Evolutionary conservation across 2,113 vertebrate species (phyloP).

Genomic region (Megaceryle torquata): DNA sequence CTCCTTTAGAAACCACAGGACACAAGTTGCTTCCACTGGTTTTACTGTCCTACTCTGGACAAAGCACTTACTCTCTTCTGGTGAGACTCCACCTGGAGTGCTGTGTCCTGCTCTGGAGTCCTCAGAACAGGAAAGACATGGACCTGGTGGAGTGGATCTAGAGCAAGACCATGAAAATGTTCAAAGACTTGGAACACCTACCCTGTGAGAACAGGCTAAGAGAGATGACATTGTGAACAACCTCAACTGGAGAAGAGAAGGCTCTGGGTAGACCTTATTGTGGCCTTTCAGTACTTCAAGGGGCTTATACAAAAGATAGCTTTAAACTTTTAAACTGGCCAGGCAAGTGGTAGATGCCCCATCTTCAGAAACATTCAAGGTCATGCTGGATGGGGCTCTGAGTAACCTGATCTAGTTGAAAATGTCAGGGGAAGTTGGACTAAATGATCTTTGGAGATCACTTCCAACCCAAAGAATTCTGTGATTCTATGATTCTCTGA

Average conservation of each 20-base stretch:
- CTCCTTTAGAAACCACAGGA: not conserved
- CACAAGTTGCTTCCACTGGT: not conserved
- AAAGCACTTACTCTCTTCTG: not conserved
- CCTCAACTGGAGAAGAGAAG: not conserved
- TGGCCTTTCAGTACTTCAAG: not conserved
- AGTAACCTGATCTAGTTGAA: not conserved
- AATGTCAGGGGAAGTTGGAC: not conserved
- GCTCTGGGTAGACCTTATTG: not conserved
- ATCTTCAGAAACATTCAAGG: not conserved
- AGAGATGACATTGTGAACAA: not conserved
- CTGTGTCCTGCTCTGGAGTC: not conserved
- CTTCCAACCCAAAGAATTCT: not conserved
- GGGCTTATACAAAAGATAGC: not conserved
- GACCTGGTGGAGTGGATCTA: not conserved
- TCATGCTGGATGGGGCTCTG: not conserved
- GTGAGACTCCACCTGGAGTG: not conserved
- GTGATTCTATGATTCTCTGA: not conserved
- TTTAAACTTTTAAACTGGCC: not conserved
- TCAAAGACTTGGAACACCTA: not conserved
- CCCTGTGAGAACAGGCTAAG: not conserved
- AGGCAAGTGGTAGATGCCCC: not conserved
- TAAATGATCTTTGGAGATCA: not conserved
- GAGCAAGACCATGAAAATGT: not conserved
- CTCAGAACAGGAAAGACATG: not conserved
- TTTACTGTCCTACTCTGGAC: not conserved